Base-by-base conservation (phyloP, 2,113 vertebrate genomes). In the Morone chrysops region DNA sequence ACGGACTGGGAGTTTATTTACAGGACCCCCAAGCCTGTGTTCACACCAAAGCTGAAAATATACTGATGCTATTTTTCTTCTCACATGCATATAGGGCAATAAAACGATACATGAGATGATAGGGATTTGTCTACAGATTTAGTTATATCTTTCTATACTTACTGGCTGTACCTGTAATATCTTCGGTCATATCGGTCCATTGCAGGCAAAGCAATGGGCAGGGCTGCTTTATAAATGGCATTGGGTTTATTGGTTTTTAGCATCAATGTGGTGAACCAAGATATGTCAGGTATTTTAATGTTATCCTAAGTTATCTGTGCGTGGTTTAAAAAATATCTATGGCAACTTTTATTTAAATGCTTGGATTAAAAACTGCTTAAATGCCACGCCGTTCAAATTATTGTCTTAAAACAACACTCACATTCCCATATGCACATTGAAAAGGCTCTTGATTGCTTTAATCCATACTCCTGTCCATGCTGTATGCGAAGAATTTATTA, bases 31-130 rank as follows among this genome's bases (percentile, higher is more conserved):
- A 25, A 25, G 18, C 48, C 43, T 66, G 31, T 63, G 80, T 78
- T 91, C 82, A 75, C 70, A 73, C 71, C 41, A 8, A 8, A 20
- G 78, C 57, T 83, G 75, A 72, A 80, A 80, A 80, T 84, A 78
- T 13, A 48, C 43, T 5, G 8, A 45, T 68, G 25, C 56, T 81
- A 53, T 65, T 78, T 75, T 53, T 13, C 11, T 51, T 45, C 72
- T 51, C n/a, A 60, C 1, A 8, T 47, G 9, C 16, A 60, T 68
- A 70, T 17, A 18, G 22, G 59, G 54, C 5, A 6, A 81, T 78
- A 9, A 66, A 70, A 38, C 77, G 40, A 75, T 76, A 76, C 17
- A 31, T 60, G 25, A 82, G 61, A 45, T 73, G 73, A 20, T 4
- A 31, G 31, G 80, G 75, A 81, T 78, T 74, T 83, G 17, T 22